Base-by-base conservation (phyloP, 2,888 invertebrate genomes). In the Lepidocyrtinus sp. region DNA sequence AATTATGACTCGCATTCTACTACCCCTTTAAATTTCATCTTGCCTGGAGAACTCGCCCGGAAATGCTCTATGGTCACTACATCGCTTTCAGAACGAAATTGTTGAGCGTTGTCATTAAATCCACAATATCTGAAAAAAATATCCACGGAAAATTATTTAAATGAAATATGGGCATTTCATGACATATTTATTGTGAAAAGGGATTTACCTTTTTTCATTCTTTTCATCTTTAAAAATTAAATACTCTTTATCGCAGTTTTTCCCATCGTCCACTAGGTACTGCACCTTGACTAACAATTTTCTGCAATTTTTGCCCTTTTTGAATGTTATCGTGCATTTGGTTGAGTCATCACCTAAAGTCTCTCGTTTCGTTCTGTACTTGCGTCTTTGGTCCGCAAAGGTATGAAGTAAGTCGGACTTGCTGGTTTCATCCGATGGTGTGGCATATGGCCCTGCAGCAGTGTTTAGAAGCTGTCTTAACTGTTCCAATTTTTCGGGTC, bases 41-140 rank as follows among this genome's bases (percentile, higher is more conserved):
- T 2, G 0, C 61, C 71, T 7, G 69, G 15, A 12, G 19, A 17
- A 1, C 15, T n/a, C 7, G 26, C 27, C 17, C 24, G 22, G 24
- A 21, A 71, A 71, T 71, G 71, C 9, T 22, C 45, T n/a, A 71
- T 62, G 0, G 24, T 1, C 12, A 71, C 62, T 15, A 36, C 27
- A 19, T 61, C 61, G 61, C 62, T 62, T 15, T 61, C 24, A 2
- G 59, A 3, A 9, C 21, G 7, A 55, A 12, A 19, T 22, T 27
- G 45, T 2, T 15, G 1, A 2, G 36, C 61, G 22, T 62, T 15
- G 1, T 61, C 62, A 12, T 46, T 21, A 1, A 15, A 21, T 46
- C n/a, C 74, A 59, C 74, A 74, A 9, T 55, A 15, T 36, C 74
- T 74, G 15, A 1, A 63, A 50, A n/a, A 68, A n/a, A 46, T 50